Evolutionary conservation across 2,113 vertebrate genomes (phyloP).

Genomic region (Sminthopsis crassicaudata): DNA sequence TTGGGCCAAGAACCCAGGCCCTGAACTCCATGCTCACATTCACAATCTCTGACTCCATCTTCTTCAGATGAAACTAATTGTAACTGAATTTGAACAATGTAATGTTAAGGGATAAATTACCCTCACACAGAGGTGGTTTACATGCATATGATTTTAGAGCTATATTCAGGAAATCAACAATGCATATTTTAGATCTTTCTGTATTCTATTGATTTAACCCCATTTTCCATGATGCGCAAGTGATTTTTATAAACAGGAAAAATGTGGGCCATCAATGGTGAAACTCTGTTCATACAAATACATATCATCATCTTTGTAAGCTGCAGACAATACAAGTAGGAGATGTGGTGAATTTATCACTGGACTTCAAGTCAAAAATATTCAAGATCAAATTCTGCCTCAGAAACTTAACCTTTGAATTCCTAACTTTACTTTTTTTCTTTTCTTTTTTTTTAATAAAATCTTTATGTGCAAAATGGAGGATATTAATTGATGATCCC

Average conservation of each 20-base stretch:
- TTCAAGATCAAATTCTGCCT: background rate
- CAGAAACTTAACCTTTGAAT: background rate
- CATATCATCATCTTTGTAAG: background rate
- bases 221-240: background rate
- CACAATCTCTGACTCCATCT: background rate
- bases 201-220: background rate
- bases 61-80: background rate
- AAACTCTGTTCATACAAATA: background rate
- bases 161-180: background rate
- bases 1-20: background rate
- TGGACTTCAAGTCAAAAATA: background rate
- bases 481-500: background rate
- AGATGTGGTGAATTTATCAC: background rate
- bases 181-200: background rate
- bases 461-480: background rate
- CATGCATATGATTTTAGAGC: background rate
- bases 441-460: background rate
- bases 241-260: background rate
- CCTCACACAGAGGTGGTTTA: background rate
- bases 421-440: background rate
- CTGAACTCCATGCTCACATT: background rate
- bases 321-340: background rate
- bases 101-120: background rate
- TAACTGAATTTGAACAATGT: background rate
- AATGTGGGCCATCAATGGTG: background rate